phyloP scores from a whole-genome alignment of 1,140 invertebrate species.

The Drosophila asahinai region DNA sequence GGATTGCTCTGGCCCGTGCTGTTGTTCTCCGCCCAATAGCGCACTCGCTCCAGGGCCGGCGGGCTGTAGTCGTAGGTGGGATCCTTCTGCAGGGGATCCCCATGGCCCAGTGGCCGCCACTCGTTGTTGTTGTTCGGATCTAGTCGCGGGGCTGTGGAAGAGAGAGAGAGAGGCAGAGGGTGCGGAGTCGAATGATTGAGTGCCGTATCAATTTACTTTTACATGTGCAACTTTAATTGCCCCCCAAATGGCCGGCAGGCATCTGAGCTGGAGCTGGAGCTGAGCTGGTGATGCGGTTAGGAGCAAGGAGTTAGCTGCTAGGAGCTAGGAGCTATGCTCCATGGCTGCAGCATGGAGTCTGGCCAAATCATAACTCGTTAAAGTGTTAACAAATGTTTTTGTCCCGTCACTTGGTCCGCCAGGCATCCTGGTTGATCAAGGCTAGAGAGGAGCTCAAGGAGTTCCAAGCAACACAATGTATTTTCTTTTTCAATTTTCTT shows the following conservation, averaged over 20 bases:
- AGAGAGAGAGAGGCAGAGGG: slow-evolving; percentile 9
- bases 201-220: slow-evolving; percentile 63
- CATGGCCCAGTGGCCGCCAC: slow-evolving; percentile 91
- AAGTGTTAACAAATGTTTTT: slow-evolving; percentile 85
- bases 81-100: slow-evolving; percentile 92
- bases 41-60: slow-evolving; percentile 90
- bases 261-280: slow-evolving; percentile 7
- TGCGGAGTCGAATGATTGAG: slow-evolving; percentile 48
- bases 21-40: slow-evolving; percentile 89
- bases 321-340: slow-evolving; percentile 15
- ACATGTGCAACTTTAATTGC: slow-evolving; percentile 75
- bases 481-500: neutral
- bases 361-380: slow-evolving; percentile 77
- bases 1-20: slow-evolving; percentile 84
- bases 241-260: slow-evolving; percentile 37
- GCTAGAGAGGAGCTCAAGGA: slow-evolving; percentile 1
- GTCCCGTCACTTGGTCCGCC: slow-evolving; percentile 45
- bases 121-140: slow-evolving; percentile 86
- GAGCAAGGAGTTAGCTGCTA: slow-evolving; percentile 11
- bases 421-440: slow-evolving; percentile 38
- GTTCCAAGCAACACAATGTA: neutral
- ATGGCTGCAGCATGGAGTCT: neutral
- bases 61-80: slow-evolving; percentile 93
- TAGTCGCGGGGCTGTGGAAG: slow-evolving; percentile 55
- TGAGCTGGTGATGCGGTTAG: neutral